Evolutionary conservation across 2,888 invertebrate species (phyloP).

Genomic region (Baronia brevicornis): DNA sequence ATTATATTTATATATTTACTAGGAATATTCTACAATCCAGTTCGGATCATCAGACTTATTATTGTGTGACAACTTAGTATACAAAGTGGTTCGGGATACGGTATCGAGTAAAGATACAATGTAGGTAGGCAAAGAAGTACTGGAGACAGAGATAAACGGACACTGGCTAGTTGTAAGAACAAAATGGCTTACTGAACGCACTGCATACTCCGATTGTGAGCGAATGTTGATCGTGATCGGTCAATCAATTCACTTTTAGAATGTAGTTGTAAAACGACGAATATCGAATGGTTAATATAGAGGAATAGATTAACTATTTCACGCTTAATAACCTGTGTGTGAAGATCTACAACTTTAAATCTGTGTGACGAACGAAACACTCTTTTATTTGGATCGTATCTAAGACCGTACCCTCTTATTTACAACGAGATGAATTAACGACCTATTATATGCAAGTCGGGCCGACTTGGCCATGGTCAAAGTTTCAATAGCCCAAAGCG

Average conservation of each 20-base stretch:
- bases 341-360: conserved; percentile 14
- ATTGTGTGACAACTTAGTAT: conserved; percentile 51
- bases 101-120: conserved; percentile 39
- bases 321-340: conserved; percentile 22
- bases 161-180: conserved; percentile 28
- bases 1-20: no score
- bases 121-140: conserved; percentile 41
- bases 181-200: no score
- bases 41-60: no score
- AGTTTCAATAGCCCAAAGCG: conserved; percentile 69
- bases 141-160: conserved; percentile 38
- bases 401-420: conserved; percentile 31
- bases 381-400: conserved; percentile 19
- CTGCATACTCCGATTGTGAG: conserved; percentile 30
- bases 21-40: no score
- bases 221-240: conserved; percentile 31
- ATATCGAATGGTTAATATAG: conserved; percentile 38
- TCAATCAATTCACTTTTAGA: conserved; percentile 32
- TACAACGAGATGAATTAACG: conserved; percentile 48
- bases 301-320: conserved; percentile 36
- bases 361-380: conserved; percentile 14
- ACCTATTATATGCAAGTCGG: conserved; percentile 59
- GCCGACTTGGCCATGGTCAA: conserved; percentile 51
- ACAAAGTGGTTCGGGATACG: conserved; percentile 35
- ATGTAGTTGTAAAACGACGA: conserved; percentile 33